Percentiles rank a stretch among this genome's conserved stretches.
phyloP scores from a whole-genome alignment of 2,797 vertebrate genomes.

The Platalea minor region DNA sequence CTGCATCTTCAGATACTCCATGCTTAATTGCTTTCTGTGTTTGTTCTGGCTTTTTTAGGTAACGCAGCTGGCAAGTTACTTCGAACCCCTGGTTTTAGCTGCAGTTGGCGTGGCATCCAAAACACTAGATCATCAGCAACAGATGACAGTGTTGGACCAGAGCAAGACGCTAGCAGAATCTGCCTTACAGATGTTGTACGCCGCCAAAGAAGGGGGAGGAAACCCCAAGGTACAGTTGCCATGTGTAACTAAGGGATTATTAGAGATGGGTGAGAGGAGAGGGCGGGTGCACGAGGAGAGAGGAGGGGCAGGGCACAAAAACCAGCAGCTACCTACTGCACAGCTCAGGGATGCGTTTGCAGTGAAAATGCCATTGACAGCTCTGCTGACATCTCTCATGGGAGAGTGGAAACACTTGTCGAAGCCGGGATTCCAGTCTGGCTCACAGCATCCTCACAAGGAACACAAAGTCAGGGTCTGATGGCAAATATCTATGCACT shows the following conservation, averaged over 20 bases:
- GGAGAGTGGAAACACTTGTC: not conserved
- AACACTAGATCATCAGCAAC: conserved; percentile 92
- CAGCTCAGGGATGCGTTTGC: not conserved
- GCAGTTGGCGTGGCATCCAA: conserved; percentile 93
- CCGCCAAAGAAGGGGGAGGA: conserved; percentile 96
- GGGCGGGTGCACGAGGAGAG: too few species aligned
- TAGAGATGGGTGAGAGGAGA: not conserved
- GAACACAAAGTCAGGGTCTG: not conserved
- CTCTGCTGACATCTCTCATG: not conserved
- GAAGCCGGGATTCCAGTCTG: not conserved
- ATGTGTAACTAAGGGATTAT: not conserved
- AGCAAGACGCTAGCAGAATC: conserved; percentile 96
- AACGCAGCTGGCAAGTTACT: conserved; percentile 93
- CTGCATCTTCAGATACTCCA: not conserved
- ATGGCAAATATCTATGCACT: not conserved
- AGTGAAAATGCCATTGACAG: not conserved
- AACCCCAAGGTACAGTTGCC: conserved; percentile 88
- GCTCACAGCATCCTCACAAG: not conserved
- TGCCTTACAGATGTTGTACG: conserved; percentile 96
- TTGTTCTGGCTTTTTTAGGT: conserved; percentile 78
- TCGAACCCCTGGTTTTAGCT: conserved; percentile 91
- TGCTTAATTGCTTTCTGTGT: not conserved
- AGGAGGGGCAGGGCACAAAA: not conserved
- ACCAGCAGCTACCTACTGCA: accelerated
- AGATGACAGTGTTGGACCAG: conserved; percentile 97